phyloP scores from a whole-genome alignment of 2,888 invertebrate species.

The Eupelmus urozonus region DNA sequence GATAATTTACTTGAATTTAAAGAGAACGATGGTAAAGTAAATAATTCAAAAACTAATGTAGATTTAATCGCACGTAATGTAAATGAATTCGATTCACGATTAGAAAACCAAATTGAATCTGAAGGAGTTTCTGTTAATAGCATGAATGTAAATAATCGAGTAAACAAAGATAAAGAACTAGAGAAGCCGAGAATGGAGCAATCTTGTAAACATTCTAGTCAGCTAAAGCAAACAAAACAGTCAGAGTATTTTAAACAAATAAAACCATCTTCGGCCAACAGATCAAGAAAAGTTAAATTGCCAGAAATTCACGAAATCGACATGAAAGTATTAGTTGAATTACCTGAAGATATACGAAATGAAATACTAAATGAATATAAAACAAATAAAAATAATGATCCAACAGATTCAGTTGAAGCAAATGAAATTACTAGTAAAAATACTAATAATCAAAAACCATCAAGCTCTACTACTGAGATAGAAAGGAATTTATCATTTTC shows the following conservation, averaged over 20 bases:
- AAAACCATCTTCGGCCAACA: slow-evolving; percentile 66
- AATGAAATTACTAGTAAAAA: slow-evolving; percentile 25
- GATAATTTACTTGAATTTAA: neutral
- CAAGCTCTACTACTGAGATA: neutral
- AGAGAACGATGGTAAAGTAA: neutral
- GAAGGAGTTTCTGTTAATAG: too few species aligned
- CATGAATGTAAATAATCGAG: neutral
- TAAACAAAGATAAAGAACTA: neutral
- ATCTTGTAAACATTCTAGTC: slow-evolving; percentile 27
- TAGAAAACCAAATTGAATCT: too few species aligned
- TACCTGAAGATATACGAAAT: slow-evolving; percentile 81
- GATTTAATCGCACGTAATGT: neutral
- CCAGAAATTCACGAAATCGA: slow-evolving; percentile 79
- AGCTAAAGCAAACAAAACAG: slow-evolving; percentile 66
- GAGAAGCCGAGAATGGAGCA: slow-evolving; percentile 70
- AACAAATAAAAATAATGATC: slow-evolving; percentile 34
- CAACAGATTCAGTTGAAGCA: neutral
- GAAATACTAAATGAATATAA: slow-evolving; percentile 80
- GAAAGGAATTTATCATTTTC: slow-evolving; percentile 69
- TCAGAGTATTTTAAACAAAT: slow-evolving; percentile 70
- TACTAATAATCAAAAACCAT: slow-evolving; percentile 29
- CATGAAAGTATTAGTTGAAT: slow-evolving; percentile 80
- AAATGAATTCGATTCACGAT: neutral
- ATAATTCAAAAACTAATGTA: neutral
- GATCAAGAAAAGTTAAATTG: slow-evolving; percentile 66